Evolutionary conservation across 2,888 invertebrate species (phyloP).

Genomic region (Lacanobia wlatinum): DNA sequence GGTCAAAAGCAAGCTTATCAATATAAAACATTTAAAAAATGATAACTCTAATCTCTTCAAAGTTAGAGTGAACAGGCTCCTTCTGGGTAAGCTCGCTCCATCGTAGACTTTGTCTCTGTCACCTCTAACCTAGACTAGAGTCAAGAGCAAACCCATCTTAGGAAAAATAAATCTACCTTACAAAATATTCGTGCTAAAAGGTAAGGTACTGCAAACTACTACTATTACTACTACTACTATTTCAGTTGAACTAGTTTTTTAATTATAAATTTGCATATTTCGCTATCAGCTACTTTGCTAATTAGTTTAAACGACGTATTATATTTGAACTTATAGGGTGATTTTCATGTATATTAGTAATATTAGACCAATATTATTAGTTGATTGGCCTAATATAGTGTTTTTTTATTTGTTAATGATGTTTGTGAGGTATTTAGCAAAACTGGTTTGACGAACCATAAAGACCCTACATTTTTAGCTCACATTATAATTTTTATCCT

Average conservation of each 20-base stretch:
- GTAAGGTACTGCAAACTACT: background rate
- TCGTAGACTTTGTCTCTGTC: too few relatives aligned
- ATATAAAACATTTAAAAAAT: too few relatives aligned
- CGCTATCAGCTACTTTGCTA: background rate
- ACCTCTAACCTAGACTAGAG: too few relatives aligned
- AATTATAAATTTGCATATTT: slow-evolving; percentile 3
- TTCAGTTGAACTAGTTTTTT: slow-evolving; percentile 8
- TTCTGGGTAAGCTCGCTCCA: too few relatives aligned
- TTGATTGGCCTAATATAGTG: too few relatives aligned
- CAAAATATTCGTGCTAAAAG: background rate
- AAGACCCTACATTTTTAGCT: background rate
- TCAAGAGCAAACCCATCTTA: too few relatives aligned
- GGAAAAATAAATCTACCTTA: too few relatives aligned
- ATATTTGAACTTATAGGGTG: background rate
- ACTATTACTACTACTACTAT: too few relatives aligned
- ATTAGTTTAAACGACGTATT: slow-evolving; percentile 3
- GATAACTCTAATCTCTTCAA: too few relatives aligned
- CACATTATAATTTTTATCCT: too few relatives aligned
- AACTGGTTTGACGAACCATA: slow-evolving; percentile 2
- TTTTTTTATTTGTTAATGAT: background rate
- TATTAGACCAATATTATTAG: background rate
- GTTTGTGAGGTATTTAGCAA: background rate
- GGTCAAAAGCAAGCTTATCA: too few relatives aligned
- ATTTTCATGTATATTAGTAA: background rate
- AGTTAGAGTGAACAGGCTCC: too few relatives aligned